Evolutionary conservation across 2,888 invertebrate genomes (phyloP).

Genomic region (Cheilosia grossa): DNA sequence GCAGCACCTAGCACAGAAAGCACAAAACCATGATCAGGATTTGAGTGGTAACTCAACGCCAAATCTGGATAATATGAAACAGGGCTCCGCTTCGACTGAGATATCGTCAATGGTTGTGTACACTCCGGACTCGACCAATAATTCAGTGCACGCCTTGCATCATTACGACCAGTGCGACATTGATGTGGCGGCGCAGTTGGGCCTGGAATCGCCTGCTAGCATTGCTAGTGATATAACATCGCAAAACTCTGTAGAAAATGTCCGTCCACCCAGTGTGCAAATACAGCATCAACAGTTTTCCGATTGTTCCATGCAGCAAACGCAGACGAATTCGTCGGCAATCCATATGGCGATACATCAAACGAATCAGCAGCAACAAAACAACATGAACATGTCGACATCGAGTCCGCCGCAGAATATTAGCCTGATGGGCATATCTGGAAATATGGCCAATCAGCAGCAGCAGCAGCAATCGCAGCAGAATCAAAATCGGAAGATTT

Average conservation of each 20-base stretch:
- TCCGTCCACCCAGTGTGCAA: conserved; percentile 85
- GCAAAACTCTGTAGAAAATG: conserved; percentile 87
- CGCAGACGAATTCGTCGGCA: conserved; percentile 84
- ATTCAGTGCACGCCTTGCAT: conserved; percentile 91
- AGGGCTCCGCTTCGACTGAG: conserved; percentile 82
- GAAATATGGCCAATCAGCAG: conserved; percentile 77
- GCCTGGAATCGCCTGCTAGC: conserved; percentile 94
- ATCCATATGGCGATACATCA: conserved; percentile 85
- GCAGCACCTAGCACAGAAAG: conserved; percentile 76
- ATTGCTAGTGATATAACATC: conserved; percentile 93
- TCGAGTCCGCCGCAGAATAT: conserved; percentile 83
- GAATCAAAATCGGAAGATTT: conserved; percentile 80
- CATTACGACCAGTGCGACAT: conserved; percentile 91
- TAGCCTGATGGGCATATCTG: conserved; percentile 78
- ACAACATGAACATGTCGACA: conserved; percentile 80
- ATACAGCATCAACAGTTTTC: conserved; percentile 84
- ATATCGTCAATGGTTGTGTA: conserved; percentile 93
- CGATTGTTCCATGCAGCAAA: conserved; percentile 88
- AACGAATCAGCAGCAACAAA: conserved; percentile 86
- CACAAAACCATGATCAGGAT: conserved; percentile 76
- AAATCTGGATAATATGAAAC: conserved; percentile 66
- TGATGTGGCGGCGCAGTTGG: conserved; percentile 91
- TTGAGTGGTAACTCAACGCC: conserved; percentile 61
- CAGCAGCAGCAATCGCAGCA: conserved; percentile 78
- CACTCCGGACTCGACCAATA: conserved; percentile 92